Evolutionary conservation across 2,888 invertebrate species (phyloP), one percentile per base, ranked within the genome.

Genomic region (Tachina lurida): DNA sequence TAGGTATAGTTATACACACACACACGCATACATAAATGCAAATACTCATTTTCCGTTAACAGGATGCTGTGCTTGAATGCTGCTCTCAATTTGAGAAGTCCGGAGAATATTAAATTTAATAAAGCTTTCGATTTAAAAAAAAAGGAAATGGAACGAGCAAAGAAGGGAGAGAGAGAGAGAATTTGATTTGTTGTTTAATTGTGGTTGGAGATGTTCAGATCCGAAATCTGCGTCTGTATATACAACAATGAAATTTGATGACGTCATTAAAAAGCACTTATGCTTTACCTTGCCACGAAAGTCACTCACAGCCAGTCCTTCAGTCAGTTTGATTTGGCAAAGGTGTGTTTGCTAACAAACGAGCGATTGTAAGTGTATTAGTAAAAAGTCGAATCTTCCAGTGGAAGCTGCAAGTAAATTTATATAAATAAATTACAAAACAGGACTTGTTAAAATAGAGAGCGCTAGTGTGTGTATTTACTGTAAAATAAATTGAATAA

Each of bases 201-300:
- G 52, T 47, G 62, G 49, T 45, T 63, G 22, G 19, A 80, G 56
- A 83, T 49, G 13, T 73, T 73, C 45, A 41, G 39, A 54, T 73
- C n/a, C 60, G 15, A 73, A 43, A 49, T 43, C 19, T 15, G 10
- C 41, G 70, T 47, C 54, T 49, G n/a, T 2, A 49, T 17, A 13
- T n/a, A 19, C 12, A 62, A 73, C 15, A 45, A 49, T 67, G 22
- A 73, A 68, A 80, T 68, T 76, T 76, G 76, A 86, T 86, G 86
- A 86, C 86, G 86, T 86, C 86, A 86, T 80, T 76, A 80, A 83
- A 79, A 67, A 49, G 75, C 74, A 77, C 65, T 65, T 83, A 81
- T 81, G 77, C 84, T 84, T 54, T 71, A 71, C 62, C 76, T 73
- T 75, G 78, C 80, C 71, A 65, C 65, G 67, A 74, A 68, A 85